Conservation (phyloP, 2,888 invertebrate genomes). For the Apamea epomidion region DNA sequence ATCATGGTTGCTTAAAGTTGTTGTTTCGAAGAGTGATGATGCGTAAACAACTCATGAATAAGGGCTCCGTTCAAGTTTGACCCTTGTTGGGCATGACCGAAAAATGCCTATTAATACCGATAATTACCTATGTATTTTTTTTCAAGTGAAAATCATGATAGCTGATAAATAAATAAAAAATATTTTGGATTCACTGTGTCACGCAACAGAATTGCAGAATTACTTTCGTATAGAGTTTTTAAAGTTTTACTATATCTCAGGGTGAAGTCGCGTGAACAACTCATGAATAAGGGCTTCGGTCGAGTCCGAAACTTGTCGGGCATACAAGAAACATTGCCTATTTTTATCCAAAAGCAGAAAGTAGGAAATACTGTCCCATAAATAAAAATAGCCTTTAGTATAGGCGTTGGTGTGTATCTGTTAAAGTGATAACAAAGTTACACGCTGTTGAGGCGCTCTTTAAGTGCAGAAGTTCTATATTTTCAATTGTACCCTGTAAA, state of each 20-base stretch:
- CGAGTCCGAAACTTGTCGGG: background rate
- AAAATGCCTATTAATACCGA: background rate
- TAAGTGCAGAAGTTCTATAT: slow-evolving; percentile 58
- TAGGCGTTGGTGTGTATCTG: background rate
- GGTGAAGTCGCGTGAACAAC: background rate
- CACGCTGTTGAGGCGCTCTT: slow-evolving; percentile 19
- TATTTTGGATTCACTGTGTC: background rate
- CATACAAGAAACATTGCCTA: background rate
- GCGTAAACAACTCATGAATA: background rate
- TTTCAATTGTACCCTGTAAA: slow-evolving; percentile 62
- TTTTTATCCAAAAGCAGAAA: background rate
- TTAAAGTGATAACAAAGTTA: slow-evolving; percentile 39
- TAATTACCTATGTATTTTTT: background rate
- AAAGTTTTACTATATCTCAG: background rate
- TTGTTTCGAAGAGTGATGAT: background rate
- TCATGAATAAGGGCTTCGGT: no score
- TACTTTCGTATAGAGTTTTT: background rate
- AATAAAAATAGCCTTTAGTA: background rate
- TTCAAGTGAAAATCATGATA: background rate
- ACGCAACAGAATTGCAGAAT: background rate
- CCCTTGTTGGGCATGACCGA: background rate
- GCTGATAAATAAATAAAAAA: background rate
- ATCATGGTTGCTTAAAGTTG: background rate
- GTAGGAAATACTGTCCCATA: background rate
- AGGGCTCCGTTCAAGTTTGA: background rate